These are phyloP conservation scores for Hypotaenidia philippensis DNA, from an alignment of 2,797 vertebrate genomes.

Conservation along the genomic window DNA sequence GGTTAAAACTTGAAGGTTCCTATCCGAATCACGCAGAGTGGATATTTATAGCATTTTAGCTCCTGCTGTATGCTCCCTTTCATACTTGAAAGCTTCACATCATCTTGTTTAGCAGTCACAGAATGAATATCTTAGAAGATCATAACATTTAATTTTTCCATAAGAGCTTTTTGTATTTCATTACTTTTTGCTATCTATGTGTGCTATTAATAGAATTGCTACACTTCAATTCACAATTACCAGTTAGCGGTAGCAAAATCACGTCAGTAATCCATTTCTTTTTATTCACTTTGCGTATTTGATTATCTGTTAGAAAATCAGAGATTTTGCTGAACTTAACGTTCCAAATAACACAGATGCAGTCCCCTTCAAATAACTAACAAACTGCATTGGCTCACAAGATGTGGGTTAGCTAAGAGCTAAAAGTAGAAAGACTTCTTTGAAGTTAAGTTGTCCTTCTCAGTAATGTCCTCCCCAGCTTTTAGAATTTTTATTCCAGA, in stretches of 20 bases:
- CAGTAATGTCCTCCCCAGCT: not conserved
- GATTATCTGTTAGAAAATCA: not conserved
- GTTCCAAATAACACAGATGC: not conserved
- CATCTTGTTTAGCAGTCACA: constrained; percentile 47
- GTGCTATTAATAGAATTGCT: constrained; percentile 14
- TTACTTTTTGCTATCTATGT: not conserved
- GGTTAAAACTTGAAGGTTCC: constrained; percentile 9
- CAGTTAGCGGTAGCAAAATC: not conserved
- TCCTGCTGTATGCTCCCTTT: not conserved
- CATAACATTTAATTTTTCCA: constrained; percentile 48
- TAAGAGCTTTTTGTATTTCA: not conserved
- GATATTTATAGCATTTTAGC: constrained; percentile 20
- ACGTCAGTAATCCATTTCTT: not conserved
- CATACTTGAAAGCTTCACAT: constrained; percentile 15
- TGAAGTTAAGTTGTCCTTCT: not conserved
- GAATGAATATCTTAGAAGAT: constrained; percentile 45
- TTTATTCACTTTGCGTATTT: not conserved
- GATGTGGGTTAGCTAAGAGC: not conserved
- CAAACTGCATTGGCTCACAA: not conserved
- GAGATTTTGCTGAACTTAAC: not conserved
- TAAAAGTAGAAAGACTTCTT: not conserved
- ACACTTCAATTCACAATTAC: constrained; percentile 30
- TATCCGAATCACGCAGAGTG: not conserved
- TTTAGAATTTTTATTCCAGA: not conserved
- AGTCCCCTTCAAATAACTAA: not conserved